phyloP scores from a whole-genome alignment of 2,888 invertebrate genomes.

The Epistrophe eligans region DNA sequence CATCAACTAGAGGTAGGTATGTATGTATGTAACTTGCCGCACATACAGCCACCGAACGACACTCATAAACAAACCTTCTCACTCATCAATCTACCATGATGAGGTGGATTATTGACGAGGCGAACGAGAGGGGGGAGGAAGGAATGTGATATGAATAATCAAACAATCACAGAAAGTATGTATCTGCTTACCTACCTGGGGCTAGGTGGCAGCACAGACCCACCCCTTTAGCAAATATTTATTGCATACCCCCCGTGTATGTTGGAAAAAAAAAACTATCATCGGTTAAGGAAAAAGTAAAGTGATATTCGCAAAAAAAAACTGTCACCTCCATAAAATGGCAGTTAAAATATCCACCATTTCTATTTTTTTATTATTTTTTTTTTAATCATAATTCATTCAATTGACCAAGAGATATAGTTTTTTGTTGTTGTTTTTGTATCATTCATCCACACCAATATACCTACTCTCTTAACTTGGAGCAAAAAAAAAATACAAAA shows the following conservation, averaged over 20 bases:
- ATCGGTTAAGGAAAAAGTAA: constrained; percentile 36
- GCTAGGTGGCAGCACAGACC: constrained; percentile 41
- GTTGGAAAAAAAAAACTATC: constrained; percentile 35
- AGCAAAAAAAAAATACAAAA: constrained; percentile 6
- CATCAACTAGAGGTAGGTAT: constrained; percentile 13
- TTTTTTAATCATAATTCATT: constrained; percentile 33
- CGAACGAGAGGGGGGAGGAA: neutral
- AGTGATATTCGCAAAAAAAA: constrained; percentile 11
- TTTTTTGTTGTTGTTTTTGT: constrained; percentile 13
- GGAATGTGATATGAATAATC: constrained; percentile 19
- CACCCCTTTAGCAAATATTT: constrained; percentile 69
- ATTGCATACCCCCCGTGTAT: constrained; percentile 17
- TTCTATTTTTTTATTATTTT: constrained; percentile 56
- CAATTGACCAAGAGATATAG: constrained; percentile 61
- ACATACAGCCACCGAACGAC: constrained; percentile 10
- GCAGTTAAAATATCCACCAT: constrained; percentile 73
- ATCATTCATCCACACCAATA: constrained; percentile 52
- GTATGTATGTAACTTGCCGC: neutral
- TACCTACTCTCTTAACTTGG: constrained; percentile 3
- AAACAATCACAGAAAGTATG: constrained; percentile 41
- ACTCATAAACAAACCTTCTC: constrained; percentile 20
- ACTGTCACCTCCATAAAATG: constrained; percentile 60
- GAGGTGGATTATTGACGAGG: neutral
- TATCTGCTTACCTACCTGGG: neutral
- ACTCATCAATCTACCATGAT: constrained; percentile 57